Conservation (phyloP, 64 coral and sea anemone species). For the Catalaphyllia jardinei region DNA sequence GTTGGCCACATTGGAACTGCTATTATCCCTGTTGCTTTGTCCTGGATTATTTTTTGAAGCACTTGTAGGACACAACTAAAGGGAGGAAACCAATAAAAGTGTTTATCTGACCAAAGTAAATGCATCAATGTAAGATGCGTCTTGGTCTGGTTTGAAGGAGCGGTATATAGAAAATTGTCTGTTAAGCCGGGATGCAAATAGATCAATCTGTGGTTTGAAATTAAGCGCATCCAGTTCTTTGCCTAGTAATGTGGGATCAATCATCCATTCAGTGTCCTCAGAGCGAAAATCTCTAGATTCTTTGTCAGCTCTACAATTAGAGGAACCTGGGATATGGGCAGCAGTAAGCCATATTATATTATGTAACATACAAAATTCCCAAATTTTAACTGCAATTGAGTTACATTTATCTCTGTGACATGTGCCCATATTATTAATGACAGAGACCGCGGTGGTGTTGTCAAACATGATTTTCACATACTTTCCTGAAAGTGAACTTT, state of each 20-base stretch:
- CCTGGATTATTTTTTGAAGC: constrained; percentile 50
- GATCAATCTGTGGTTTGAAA: constrained; percentile 53
- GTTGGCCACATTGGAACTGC: constrained; percentile 56
- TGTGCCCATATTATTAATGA: too few relatives aligned
- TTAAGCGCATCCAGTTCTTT: constrained; percentile 17
- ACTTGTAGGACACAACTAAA: constrained; percentile 46
- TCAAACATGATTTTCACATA: too few relatives aligned
- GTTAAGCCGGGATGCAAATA: constrained; percentile 62
- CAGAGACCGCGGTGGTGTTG: too few relatives aligned
- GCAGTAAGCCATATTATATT: constrained; percentile 64
- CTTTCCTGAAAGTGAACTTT: too few relatives aligned
- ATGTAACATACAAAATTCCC: constrained; percentile 54
- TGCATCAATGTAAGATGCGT: constrained; percentile 33
- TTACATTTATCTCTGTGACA: too few relatives aligned
- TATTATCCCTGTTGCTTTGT: constrained; percentile 47
- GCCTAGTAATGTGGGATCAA: constrained; percentile 14
- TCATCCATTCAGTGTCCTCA: constrained; percentile 67
- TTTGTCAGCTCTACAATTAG: constrained; percentile 43
- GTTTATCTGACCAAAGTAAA: constrained; percentile 50
- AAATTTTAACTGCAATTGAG: too few relatives aligned
- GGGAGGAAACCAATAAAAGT: constrained; percentile 56
- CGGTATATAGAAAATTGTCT: constrained; percentile 40
- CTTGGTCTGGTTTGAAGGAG: constrained; percentile 61
- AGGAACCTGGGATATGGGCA: constrained; percentile 54
- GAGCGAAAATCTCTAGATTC: constrained; percentile 47